Percentiles rank a stretch among this genome's conserved stretches.
phyloP scores from a whole-genome alignment of 2,113 vertebrate genomes.

The Xiphophorus couchianus region DNA sequence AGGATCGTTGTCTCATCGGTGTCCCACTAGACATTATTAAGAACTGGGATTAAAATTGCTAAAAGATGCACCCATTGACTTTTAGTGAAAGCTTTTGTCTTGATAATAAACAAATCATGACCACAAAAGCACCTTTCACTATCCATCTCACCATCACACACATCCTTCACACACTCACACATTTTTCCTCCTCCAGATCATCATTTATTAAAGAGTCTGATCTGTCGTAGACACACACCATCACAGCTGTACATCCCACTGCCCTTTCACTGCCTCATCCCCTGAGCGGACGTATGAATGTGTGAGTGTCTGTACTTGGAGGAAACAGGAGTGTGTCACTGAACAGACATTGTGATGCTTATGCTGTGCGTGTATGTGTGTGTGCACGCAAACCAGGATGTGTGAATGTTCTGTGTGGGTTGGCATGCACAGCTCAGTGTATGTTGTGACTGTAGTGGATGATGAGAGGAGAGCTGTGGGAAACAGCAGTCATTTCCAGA shows the following conservation, averaged over 20 bases:
- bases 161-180: constrained; percentile 22
- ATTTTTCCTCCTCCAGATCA: constrained; percentile 50
- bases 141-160: constrained; percentile 24
- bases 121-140: constrained; percentile 32
- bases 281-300: constrained; percentile 44
- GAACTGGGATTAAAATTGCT: background rate
- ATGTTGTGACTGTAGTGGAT: constrained; percentile 43
- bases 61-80: background rate
- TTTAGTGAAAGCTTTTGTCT: background rate
- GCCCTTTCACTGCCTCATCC: constrained; percentile 69
- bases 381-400: background rate
- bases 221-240: constrained; percentile 69
- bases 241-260: constrained; percentile 75
- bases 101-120: constrained; percentile 20
- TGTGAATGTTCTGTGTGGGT: background rate
- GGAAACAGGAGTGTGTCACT: constrained; percentile 25
- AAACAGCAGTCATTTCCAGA: constrained; percentile 57
- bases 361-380: constrained; percentile 8
- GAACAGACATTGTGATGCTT: constrained; percentile 25
- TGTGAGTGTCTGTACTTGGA: constrained; percentile 29
- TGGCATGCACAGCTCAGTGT: constrained; percentile 6
- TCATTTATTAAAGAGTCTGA: constrained; percentile 78
- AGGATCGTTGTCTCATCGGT: background rate
- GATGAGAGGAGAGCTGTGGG: constrained; percentile 53
- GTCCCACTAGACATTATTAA: background rate